Evolutionary conservation across 2,888 invertebrate species (phyloP).

Genomic region (Artemia sinica): DNA sequence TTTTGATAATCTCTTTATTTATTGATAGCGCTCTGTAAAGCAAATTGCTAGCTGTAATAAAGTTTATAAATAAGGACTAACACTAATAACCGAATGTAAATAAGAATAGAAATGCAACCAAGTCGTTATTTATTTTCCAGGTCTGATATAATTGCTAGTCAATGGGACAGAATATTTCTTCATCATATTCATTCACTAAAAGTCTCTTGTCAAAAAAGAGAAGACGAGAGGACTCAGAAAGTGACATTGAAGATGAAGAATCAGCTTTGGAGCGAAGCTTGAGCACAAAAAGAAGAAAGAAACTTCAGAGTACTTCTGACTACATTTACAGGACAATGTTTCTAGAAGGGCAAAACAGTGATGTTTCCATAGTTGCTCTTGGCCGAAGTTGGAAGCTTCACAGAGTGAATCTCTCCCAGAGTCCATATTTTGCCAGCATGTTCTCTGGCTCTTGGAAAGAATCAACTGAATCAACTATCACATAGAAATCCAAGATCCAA

Average conservation of each 20-base stretch:
- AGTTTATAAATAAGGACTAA: no score
- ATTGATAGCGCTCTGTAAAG: no score
- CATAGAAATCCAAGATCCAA: conserved; percentile 51
- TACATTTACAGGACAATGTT: conserved; percentile 61
- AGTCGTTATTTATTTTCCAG: no score
- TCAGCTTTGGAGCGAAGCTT: not conserved
- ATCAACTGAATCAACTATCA: conserved; percentile 44
- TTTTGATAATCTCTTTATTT: no score
- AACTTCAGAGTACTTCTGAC: conserved; percentile 1
- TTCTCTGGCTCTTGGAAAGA: conserved; percentile 62
- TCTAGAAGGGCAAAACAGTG: conserved; percentile 54
- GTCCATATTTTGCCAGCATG: conserved; percentile 62
- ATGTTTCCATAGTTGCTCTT: conserved; percentile 50
- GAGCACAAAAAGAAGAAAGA: conserved; percentile 4
- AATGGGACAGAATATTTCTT: conserved; percentile 10
- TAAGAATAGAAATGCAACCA: no score
- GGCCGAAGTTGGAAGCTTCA: conserved; percentile 55
- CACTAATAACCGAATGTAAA: no score
- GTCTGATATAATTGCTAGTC: not conserved
- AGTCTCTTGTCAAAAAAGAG: not conserved
- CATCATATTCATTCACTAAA: not conserved
- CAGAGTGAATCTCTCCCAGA: conserved; percentile 58
- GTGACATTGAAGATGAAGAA: not conserved
- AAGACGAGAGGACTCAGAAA: conserved; percentile 7
- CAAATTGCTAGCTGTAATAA: no score